Evolutionary conservation across 2,113 vertebrate species (phyloP).

Genomic region (Carassius carassius): DNA sequence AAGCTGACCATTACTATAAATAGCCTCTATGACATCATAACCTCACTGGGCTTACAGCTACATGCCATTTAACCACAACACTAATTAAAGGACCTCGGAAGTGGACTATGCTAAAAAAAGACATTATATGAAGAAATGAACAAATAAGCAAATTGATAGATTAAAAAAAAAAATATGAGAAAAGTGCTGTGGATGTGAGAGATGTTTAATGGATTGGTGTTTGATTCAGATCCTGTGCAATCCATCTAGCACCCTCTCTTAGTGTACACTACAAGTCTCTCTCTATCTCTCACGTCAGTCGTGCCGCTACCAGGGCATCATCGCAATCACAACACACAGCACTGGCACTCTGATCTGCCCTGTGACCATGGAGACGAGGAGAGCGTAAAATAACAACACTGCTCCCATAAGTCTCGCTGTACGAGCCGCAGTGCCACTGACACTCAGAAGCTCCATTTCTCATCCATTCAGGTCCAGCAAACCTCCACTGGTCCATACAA

Average conservation of each 20-base stretch:
- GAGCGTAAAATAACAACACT: conserved; percentile 32
- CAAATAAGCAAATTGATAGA: conserved; percentile 14
- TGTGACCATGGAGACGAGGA: conserved; percentile 46
- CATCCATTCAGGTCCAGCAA: conserved; percentile 19
- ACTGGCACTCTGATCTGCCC: conserved; percentile 15
- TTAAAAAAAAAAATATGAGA: not conserved
- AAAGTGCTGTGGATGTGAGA: not conserved
- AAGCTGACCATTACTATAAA: conserved; percentile 16
- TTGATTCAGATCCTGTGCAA: conserved; percentile 7
- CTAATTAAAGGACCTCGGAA: conserved; percentile 12
- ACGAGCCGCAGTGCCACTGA: not conserved
- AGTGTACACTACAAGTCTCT: conserved; percentile 18
- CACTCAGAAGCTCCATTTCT: conserved; percentile 7
- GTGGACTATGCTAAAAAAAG: not conserved
- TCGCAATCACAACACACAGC: conserved; percentile 4
- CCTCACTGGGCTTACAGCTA: not conserved
- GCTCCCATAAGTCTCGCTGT: conserved; percentile 17
- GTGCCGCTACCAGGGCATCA: conserved; percentile 8
- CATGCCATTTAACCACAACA: not conserved
- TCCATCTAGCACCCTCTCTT: conserved; percentile 41
- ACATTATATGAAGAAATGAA: not conserved
- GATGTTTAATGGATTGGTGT: not conserved
- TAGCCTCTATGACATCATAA: conserved; percentile 5
- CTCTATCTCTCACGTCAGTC: not conserved
- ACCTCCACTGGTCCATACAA: not conserved